These are phyloP conservation scores for Cremastobaeus sp. DNA, from an alignment of 2,888 invertebrate species.

Conservation along the genomic window DNA sequence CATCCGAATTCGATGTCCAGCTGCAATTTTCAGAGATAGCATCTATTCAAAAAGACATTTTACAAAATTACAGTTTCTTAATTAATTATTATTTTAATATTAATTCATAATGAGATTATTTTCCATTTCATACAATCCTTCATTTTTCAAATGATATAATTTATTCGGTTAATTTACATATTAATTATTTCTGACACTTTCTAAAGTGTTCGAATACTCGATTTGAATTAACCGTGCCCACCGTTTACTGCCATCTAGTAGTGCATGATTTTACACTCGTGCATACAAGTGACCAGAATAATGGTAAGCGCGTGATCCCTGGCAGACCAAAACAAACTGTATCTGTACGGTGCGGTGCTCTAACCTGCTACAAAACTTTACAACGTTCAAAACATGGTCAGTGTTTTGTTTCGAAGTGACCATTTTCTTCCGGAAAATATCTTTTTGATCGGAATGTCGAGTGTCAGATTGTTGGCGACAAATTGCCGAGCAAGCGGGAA, in stretches of 20 bases:
- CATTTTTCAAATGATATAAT: too few relatives aligned
- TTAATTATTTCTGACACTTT: too few relatives aligned
- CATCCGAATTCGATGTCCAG: neutral
- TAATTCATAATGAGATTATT: too few relatives aligned
- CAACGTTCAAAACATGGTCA: neutral
- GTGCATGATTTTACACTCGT: too few relatives aligned
- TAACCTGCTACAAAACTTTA: neutral
- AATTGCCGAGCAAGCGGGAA: conserved; percentile 58
- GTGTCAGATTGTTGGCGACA: conserved; percentile 1
- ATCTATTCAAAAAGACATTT: neutral
- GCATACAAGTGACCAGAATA: too few relatives aligned
- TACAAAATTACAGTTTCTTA: neutral
- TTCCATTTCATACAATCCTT: too few relatives aligned
- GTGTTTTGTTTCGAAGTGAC: neutral
- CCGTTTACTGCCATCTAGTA: too few relatives aligned
- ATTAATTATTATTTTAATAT: too few relatives aligned
- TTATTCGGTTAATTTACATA: too few relatives aligned
- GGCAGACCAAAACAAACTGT: neutral
- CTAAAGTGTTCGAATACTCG: too few relatives aligned
- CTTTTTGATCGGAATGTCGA: neutral
- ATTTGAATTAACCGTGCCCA: too few relatives aligned
- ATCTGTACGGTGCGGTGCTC: neutral
- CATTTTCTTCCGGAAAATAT: neutral
- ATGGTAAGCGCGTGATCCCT: neutral
- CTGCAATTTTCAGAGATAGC: too few relatives aligned